A percentile compares a stretch with the other conserved stretches of the same genome.
Evolutionary conservation across 2,888 invertebrate species (phyloP).

Genomic region (Erpobdella octoculata): DNA sequence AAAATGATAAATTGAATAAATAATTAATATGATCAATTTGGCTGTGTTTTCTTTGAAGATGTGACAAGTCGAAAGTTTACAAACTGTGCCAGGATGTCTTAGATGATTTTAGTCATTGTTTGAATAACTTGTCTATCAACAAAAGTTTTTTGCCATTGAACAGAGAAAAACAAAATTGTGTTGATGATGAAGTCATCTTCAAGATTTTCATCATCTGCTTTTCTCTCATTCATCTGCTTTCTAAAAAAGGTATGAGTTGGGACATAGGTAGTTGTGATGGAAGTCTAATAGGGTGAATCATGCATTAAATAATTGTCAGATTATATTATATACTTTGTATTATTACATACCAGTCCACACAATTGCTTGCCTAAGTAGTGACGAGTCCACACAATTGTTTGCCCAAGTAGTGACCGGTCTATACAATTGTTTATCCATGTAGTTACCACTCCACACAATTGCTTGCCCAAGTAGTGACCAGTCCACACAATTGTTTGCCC

Average conservation of each 20-base stretch:
- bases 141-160: background rate
- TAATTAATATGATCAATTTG: background rate
- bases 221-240: conserved; percentile 68
- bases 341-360: too few relatives aligned
- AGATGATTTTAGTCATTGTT: conserved; percentile 60
- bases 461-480: too few relatives aligned
- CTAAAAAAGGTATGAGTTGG: background rate
- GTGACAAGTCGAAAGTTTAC: conserved; percentile 44
- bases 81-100: conserved; percentile 53
- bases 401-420: too few relatives aligned
- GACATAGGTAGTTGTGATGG: too few relatives aligned
- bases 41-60: conserved; percentile 35
- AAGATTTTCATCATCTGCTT: conserved; percentile 75
- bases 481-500: too few relatives aligned
- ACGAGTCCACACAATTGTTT: too few relatives aligned
- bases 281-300: too few relatives aligned
- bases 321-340: too few relatives aligned
- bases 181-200: conserved; percentile 64
- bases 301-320: too few relatives aligned
- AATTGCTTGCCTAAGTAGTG: too few relatives aligned
- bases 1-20: background rate
- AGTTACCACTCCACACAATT: too few relatives aligned
- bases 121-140: background rate
- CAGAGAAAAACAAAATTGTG: conserved; percentile 22
- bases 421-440: too few relatives aligned